These are phyloP conservation scores for Pseudopodoces humilis DNA, from an alignment of 2,113 vertebrate genomes.

Conservation along the genomic window DNA sequence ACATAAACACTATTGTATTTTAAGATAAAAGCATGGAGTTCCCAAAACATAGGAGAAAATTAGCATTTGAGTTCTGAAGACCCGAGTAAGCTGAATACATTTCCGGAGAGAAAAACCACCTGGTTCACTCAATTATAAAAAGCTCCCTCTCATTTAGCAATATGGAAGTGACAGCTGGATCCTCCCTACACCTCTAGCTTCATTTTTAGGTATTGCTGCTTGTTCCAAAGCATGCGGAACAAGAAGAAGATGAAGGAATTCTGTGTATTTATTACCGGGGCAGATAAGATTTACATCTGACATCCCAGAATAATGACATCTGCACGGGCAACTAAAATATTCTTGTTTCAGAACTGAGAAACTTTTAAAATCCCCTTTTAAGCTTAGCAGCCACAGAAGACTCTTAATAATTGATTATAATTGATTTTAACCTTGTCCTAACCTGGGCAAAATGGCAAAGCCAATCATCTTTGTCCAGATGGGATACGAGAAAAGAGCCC, in stretches of 20 bases:
- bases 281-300: conserved; percentile 69
- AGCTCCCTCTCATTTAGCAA: conserved; percentile 36
- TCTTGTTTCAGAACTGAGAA: conserved; percentile 67
- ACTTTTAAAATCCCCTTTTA: conserved; percentile 77
- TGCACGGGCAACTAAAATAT: conserved; percentile 57
- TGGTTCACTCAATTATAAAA: conserved; percentile 64
- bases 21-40: conserved; percentile 23
- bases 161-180: conserved; percentile 26
- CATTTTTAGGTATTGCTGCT: conserved; percentile 6
- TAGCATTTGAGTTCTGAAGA: conserved; percentile 33
- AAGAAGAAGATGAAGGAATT: conserved; percentile 37
- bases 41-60: conserved; percentile 36
- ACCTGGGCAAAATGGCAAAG: conserved; percentile 84
- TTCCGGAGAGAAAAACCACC: conserved; percentile 31
- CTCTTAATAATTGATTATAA: conserved; percentile 95
- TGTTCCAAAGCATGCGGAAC: conserved; percentile 25
- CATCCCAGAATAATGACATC: conserved; percentile 66
- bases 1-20: conserved; percentile 14
- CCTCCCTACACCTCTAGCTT: background rate
- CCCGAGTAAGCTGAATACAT: conserved; percentile 9
- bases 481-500: conserved; percentile 80
- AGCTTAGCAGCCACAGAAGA: conserved; percentile 78
- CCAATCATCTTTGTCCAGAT: conserved; percentile 82
- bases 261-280: conserved; percentile 29
- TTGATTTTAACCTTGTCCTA: conserved; percentile 92